Conservation (phyloP, 1,140 invertebrate genomes). For the Triops cancriformis region DNA sequence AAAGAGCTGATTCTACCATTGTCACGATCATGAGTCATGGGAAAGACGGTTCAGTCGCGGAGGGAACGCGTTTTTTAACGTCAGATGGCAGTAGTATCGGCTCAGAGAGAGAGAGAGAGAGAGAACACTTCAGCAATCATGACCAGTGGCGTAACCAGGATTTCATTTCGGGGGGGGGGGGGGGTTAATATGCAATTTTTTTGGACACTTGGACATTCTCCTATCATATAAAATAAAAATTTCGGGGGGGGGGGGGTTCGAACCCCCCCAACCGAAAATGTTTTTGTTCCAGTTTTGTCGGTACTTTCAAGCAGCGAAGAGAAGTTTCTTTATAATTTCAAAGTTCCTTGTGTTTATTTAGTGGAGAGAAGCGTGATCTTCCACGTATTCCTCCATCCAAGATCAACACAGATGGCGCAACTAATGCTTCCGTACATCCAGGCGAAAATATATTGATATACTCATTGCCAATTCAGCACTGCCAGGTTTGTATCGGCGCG, state of each 20-base stretch:
- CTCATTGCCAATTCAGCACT: conserved; percentile 57
- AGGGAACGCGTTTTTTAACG: conserved; percentile 32
- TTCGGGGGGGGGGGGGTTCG: too few relatives aligned
- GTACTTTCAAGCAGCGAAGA: too few relatives aligned
- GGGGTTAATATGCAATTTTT: too few relatives aligned
- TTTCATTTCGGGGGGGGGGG: too few relatives aligned
- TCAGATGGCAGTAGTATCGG: conserved; percentile 42
- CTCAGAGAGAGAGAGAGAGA: conserved; percentile 45
- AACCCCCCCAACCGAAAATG: conserved; percentile 69
- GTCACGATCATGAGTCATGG: conserved; percentile 53
- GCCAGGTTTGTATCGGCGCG: conserved; percentile 41
- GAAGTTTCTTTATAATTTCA: too few relatives aligned
- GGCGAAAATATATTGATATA: conserved; percentile 49
- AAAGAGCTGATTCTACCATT: conserved; percentile 43
- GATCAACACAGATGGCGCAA: neutral
- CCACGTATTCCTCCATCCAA: neutral
- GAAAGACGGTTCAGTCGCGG: conserved; percentile 22
- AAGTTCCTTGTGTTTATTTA: neutral
- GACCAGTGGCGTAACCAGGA: too few relatives aligned
- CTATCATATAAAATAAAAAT: too few relatives aligned
- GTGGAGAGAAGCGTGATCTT: neutral
- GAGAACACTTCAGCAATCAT: conserved; percentile 54
- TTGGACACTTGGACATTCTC: too few relatives aligned
- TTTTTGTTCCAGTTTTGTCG: conserved; percentile 69
- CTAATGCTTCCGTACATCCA: conserved; percentile 27